phyloP scores from a whole-genome alignment of 1,140 invertebrate genomes.

The Episyrphus balteatus region DNA sequence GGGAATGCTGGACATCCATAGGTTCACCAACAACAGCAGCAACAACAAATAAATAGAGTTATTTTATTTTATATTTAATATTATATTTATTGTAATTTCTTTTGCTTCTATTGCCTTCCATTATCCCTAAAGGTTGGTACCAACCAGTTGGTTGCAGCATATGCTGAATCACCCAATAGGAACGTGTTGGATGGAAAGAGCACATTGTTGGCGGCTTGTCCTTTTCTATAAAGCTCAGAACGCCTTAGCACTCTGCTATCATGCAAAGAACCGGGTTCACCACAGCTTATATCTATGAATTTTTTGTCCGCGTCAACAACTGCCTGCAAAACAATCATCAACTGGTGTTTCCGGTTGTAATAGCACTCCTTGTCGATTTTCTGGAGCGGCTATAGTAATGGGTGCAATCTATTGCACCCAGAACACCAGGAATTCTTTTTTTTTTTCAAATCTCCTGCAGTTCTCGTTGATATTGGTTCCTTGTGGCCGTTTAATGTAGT shows the following conservation, averaged over 20 bases:
- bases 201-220: not conserved
- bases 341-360: not conserved
- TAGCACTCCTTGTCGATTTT: no score
- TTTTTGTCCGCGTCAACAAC: slow-evolving; percentile 3
- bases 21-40: no score
- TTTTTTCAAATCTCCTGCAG: no score
- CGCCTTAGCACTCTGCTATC: not conserved
- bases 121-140: slow-evolving; percentile 6
- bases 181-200: slow-evolving; percentile 3
- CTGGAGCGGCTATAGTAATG: no score
- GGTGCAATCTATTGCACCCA: no score
- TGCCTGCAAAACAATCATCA: not conserved
- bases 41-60: no score
- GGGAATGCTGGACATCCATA: no score
- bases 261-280: not conserved
- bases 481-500: no score
- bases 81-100: no score
- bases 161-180: slow-evolving; percentile 8
- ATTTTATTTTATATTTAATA: no score
- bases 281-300: not conserved
- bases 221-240: slow-evolving; percentile 4
- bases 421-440: no score
- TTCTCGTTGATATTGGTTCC: not conserved
- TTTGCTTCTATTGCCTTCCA: no score
- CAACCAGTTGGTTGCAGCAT: slow-evolving; percentile 8